Percentiles rank a stretch among this genome's conserved stretches.
Conservation (phyloP, 2,888 invertebrate species). For the Danaus chrysippus region DNA sequence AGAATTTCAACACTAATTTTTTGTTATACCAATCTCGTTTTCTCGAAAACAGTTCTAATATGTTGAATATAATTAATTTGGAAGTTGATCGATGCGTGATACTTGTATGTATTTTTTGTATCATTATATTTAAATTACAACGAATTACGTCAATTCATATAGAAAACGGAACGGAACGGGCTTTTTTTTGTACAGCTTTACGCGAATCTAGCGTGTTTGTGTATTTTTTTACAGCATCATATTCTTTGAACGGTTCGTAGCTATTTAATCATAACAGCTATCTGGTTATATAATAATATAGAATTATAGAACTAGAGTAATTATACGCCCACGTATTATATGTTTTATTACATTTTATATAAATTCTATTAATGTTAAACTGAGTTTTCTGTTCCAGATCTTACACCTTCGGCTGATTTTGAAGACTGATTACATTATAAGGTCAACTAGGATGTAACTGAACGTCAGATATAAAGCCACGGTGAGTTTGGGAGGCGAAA, state of each 20-base stretch:
- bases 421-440: constrained; percentile 70
- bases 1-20: constrained; percentile 71
- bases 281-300: constrained; percentile 47
- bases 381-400: constrained; percentile 62
- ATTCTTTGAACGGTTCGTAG: constrained; percentile 42
- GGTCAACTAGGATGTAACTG: constrained; percentile 61
- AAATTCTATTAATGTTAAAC: constrained; percentile 33
- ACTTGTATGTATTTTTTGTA: constrained; percentile 54
- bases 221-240: constrained; percentile 45
- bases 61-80: constrained; percentile 75
- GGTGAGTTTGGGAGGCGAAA: constrained; percentile 44
- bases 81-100: constrained; percentile 74
- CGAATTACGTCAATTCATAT: constrained; percentile 67
- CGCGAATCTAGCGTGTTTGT: constrained; percentile 61
- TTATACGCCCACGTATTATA: constrained; percentile 28
- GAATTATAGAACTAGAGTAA: constrained; percentile 32
- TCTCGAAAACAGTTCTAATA: constrained; percentile 77
- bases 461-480: constrained; percentile 53
- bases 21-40: constrained; percentile 70
- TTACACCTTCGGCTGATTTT: constrained; percentile 55
- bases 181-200: constrained; percentile 59
- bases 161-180: constrained; percentile 62
- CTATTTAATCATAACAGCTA: constrained; percentile 57
- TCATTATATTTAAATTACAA: constrained; percentile 74
- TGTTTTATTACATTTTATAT: constrained; percentile 25